Evolutionary conservation across 2,113 vertebrate genomes (phyloP).

Genomic region (Tonatia bakeri): DNA sequence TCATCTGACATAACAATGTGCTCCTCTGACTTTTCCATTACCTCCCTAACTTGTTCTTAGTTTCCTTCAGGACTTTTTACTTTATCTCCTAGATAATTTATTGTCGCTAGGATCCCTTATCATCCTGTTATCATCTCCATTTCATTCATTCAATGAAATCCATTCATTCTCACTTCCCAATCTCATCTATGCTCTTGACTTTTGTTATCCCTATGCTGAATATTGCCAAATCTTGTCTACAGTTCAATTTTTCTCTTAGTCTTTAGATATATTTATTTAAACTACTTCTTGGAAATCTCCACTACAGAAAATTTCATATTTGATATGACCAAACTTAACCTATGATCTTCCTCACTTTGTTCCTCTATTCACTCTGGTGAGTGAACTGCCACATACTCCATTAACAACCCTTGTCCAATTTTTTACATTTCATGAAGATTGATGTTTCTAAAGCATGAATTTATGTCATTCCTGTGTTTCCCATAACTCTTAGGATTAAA

Average conservation of each 20-base stretch:
- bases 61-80: background rate
- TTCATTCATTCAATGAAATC: accelerated
- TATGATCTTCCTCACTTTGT: background rate
- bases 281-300: background rate
- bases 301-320: background rate
- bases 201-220: background rate
- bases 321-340: background rate
- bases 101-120: too few relatives aligned
- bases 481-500: background rate
- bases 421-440: background rate
- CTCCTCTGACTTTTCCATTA: background rate
- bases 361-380: background rate
- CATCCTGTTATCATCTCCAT: accelerated
- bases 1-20: accelerated
- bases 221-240: background rate
- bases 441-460: background rate
- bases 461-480: background rate
- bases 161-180: background rate
- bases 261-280: background rate
- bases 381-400: background rate
- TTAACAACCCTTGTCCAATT: accelerated
- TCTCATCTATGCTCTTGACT: background rate
- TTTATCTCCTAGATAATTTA: background rate
- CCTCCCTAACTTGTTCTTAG: background rate
- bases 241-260: background rate